Evolutionary conservation across 2,113 vertebrate species (phyloP), one percentile per base, ranked within the genome.

Genomic region (human (Homo sapiens)): DNA sequence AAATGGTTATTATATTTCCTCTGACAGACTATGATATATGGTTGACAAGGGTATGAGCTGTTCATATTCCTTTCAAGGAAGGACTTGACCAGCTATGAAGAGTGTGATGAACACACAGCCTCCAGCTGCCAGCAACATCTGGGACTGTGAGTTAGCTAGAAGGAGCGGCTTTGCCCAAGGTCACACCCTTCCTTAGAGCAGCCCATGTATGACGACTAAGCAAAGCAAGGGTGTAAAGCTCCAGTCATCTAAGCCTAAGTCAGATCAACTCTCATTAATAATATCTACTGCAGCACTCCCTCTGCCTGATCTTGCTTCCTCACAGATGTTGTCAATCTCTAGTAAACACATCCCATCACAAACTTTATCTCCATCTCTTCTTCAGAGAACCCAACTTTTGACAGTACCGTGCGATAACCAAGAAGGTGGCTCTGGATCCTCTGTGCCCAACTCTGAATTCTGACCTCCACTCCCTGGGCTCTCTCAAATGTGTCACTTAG

Each of bases 1-100:
- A 83, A 89, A 86, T 89, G 66, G 57, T 86, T 80, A 88, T 90
- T 93, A 43, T 82, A 43, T 59, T 80, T 93, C 22, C 82, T 52
- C 84, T 12, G 35, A 86, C 35, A 93, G 22, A 94, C 43, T 91
- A 25, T 61, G 50, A 61, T 35, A 45, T 52, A 45, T 8, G 12
- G 43, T 38, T 80, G 72, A 55, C 79, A 89, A 32, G 8, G 76
- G 82, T 45, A 79, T 20, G 4, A 93, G 52, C 68, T 12, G 7
- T 68, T 81, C 78, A 57, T 48, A 66, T 17, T 86, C 43, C 57
- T 38, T 94, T 43, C 32, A 73, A 61, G 12, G 57, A 85, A 59
- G 55, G 23, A 80, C n/a, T 52, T 80, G 75, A n/a, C 66, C 52
- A 76, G 30, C 73, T 95, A 27, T 59, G 50, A 57, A 85, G 9